Evolutionary conservation across 2,888 invertebrate genomes (phyloP), one percentile per base, ranked within the genome.

Genomic region (Diadegma fenestrale): DNA sequence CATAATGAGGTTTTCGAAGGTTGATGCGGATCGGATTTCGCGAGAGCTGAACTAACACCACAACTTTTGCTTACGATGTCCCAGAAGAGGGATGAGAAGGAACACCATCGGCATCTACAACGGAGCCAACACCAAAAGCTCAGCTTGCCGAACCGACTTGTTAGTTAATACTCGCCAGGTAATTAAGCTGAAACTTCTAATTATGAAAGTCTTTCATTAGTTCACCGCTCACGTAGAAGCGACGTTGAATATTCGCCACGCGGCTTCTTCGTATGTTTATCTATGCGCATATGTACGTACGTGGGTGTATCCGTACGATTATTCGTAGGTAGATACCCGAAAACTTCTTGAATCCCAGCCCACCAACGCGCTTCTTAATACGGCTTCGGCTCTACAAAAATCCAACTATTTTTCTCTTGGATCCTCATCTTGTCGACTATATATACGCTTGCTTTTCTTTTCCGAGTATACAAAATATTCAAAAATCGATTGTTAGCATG

Each of bases 101-200:
- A 64, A 75, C 73, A 75, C 79, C 82, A 64, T 58, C 71, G 79
- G 76, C 68, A 75, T 61, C 78, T 71, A 63, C 61, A 86, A 79
- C 84, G 30, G 78, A 66, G 30, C 68, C 76, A 45, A 63, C 54
- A 48, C 48, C 43, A 54, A 43, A 63, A 33, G 66, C 73, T 81
- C 66, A 80, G 87, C 84, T 84, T 75, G 82, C 82, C 78, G 77
- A 84, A 85, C 84, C 84, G 87, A 88, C 90, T 91, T 90, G 90
- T 90, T 90, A 91, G 88, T 87, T 88, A 89, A 88, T 87, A 80
- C 88, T 87, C 87, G 87, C 87, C 85, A 87, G 87, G 89, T 90
- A 91, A 91, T 91, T 91, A 89, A 90, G 87, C 87, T 87, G 87
- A 91, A 90, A 90, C 89, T 90, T 91, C 89, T 90, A 91, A 91